Base-by-base conservation (phyloP, 2,113 vertebrate species). In the Meles meles region DNA sequence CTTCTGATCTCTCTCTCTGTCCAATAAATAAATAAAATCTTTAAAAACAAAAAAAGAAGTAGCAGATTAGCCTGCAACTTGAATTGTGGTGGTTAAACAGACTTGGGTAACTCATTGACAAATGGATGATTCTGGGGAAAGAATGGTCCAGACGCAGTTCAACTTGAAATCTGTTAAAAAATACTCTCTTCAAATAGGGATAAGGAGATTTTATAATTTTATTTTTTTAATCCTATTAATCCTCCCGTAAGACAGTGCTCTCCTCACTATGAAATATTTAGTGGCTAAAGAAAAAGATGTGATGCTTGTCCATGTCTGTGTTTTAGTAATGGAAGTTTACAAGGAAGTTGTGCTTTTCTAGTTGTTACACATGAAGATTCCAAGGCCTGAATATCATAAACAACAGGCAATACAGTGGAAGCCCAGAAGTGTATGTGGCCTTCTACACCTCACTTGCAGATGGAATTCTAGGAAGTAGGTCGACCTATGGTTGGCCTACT, bases 271-370 rank as follows among this genome's bases (percentile, higher is more conserved):
- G 93, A 92, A 77, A 83, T 93, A 83, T 80, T 90, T 69, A 44
- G 31, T 88, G 23, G 88, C 44, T 74, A 52, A 49, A 92, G 89
- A 52, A 65, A 47, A n/a, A 77, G 27, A 29, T 47, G 55, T 31
- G 37, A 52, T 84, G 11, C 86, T 89, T 93, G 21, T 79, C 25
- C 21, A 5, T 17, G 20, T 59, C 7, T 90, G 13, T 96, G 49
- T 86, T 88, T 97, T 80, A 81, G 80, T 81, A 94, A 34, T 92
- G 37, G 42, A 82, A 93, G 25, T 85, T 93, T 94, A 47, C 23
- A 81, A 85, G 61, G 29, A 97, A 90, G 11, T 71, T 84, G 7
- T 79, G 31, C 59, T 96, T 97, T 91, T 72, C 77, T 77, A 86
- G 29, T 31, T 86, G 11, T 85, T 96, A 79, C 23, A 79, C 10